phyloP scores from a whole-genome alignment of 2,888 invertebrate species.

The Gymnocheta viridis region DNA sequence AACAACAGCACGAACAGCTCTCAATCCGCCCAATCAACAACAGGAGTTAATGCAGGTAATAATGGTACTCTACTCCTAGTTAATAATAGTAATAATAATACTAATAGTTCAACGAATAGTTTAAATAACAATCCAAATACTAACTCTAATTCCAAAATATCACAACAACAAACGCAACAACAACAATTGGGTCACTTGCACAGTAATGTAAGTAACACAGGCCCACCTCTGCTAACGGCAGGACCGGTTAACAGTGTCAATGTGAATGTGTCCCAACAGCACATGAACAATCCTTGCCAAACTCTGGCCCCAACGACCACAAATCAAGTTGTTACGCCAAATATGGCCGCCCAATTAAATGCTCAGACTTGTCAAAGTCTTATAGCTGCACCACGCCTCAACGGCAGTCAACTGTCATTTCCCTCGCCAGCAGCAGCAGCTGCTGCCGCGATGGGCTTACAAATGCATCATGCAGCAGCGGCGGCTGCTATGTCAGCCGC shows the following conservation, averaged over 20 bases:
- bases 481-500: constrained; percentile 79
- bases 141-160: constrained; percentile 71
- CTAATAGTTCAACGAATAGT: constrained; percentile 79
- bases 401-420: constrained; percentile 83
- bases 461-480: constrained; percentile 82
- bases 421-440: constrained; percentile 82
- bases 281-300: constrained; percentile 71
- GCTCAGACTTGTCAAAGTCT: constrained; percentile 77
- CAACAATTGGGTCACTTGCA: constrained; percentile 71
- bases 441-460: constrained; percentile 82
- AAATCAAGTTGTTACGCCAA: constrained; percentile 63
- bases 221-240: constrained; percentile 67
- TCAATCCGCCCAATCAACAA: constrained; percentile 67
- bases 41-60: constrained; percentile 81
- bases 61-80: constrained; percentile 80
- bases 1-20: constrained; percentile 65
- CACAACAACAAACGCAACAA: constrained; percentile 67
- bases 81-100: constrained; percentile 75
- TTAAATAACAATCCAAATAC: constrained; percentile 73
- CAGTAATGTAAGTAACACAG: constrained; percentile 62
- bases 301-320: constrained; percentile 57
- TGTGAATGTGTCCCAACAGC: constrained; percentile 72
- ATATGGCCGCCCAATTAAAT: constrained; percentile 75
- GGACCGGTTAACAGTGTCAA: constrained; percentile 58
- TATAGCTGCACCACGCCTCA: constrained; percentile 85